Percentiles rank a stretch among this genome's conserved stretches.
phyloP scores from a whole-genome alignment of 2,888 invertebrate species.

The Lasioglossum oenotherae region DNA sequence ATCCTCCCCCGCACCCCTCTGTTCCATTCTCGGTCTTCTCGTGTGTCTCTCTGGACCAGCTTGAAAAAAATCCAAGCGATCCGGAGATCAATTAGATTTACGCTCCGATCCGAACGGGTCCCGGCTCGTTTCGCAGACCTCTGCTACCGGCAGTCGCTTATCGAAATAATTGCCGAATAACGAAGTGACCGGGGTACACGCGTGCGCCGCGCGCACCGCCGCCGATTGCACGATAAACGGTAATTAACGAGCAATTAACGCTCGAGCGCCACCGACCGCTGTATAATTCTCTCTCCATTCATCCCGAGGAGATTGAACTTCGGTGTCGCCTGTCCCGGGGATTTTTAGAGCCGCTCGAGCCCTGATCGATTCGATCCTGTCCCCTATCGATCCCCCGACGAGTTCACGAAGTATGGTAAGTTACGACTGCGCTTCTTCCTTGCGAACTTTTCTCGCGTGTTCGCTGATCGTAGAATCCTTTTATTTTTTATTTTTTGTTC shows the following conservation, averaged over 20 bases:
- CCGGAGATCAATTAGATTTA: constrained; percentile 56
- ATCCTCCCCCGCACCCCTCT: background rate
- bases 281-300: constrained; percentile 30
- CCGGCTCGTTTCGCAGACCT: background rate
- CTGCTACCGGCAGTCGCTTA: constrained; percentile 25
- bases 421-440: background rate
- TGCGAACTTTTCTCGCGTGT: background rate
- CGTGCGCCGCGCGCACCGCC: constrained; percentile 18
- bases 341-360: background rate
- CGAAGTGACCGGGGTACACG: constrained; percentile 31
- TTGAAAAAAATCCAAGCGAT: constrained; percentile 38
- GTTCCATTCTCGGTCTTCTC: background rate
- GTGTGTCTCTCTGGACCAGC: background rate
- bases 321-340: background rate
- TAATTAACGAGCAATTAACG: constrained; percentile 60
- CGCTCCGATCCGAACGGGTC: constrained; percentile 14
- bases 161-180: constrained; percentile 56
- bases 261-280: constrained; percentile 9
- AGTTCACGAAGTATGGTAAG: background rate
- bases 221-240: constrained; percentile 47
- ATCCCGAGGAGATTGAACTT: background rate
- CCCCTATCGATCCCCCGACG: background rate
- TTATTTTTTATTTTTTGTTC: background rate
- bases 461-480: background rate
- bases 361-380: background rate